Conservation (phyloP, 2,797 vertebrate species). For the Crenuchus spilurus region DNA sequence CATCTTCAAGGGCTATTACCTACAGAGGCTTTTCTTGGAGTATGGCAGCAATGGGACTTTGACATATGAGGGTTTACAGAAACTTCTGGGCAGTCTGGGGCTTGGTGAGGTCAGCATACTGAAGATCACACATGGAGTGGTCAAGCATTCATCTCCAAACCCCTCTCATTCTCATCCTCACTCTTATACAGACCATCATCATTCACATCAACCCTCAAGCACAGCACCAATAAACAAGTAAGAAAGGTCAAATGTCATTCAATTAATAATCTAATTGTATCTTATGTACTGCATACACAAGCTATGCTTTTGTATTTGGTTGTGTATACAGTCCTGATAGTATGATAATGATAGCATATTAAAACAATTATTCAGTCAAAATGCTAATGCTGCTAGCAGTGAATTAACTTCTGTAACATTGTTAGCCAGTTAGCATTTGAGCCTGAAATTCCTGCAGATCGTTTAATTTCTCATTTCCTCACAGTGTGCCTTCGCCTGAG, state of each 20-base stretch:
- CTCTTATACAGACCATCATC: slow-evolving; percentile 64
- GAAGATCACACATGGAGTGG: slow-evolving; percentile 67
- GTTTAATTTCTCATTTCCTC: not conserved
- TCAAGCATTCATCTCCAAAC: slow-evolving; percentile 66
- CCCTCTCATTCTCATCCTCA: slow-evolving; percentile 64
- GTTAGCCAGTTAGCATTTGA: too few relatives aligned
- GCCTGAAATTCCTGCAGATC: not conserved
- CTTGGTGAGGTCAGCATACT: slow-evolving; percentile 80
- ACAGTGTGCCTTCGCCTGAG: not conserved
- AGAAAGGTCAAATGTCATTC: too few relatives aligned
- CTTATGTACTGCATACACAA: not conserved
- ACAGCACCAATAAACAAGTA: slow-evolving; percentile 43
- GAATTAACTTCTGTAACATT: too few relatives aligned
- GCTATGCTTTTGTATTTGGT: not conserved
- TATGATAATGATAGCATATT: too few relatives aligned
- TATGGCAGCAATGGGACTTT: slow-evolving; percentile 81
- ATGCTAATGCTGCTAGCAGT: too few relatives aligned
- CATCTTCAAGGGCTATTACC: slow-evolving; percentile 78
- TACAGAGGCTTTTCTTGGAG: slow-evolving; percentile 78
- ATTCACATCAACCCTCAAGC: slow-evolving; percentile 46
- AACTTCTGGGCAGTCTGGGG: slow-evolving; percentile 80
- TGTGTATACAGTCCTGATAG: not conserved
- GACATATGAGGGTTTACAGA: slow-evolving; percentile 73
- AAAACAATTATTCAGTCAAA: too few relatives aligned
- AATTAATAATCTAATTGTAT: too few relatives aligned